These are phyloP conservation scores for Phymatocera aterrima DNA, from an alignment of 2,888 invertebrate genomes.

Conservation along the genomic window DNA sequence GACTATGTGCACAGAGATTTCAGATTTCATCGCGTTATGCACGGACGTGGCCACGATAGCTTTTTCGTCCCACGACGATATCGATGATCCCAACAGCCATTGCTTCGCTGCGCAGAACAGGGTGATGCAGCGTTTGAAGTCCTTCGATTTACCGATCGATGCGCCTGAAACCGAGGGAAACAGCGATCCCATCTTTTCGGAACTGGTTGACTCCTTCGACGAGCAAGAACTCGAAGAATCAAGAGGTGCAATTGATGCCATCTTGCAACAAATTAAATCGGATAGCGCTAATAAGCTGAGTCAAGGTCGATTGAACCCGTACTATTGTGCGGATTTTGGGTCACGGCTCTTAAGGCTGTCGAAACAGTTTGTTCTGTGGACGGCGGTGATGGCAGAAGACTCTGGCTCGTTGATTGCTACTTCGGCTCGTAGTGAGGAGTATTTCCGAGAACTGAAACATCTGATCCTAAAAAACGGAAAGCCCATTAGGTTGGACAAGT, in stretches of 20 bases:
- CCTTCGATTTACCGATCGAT: not conserved
- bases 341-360: constrained; percentile 33
- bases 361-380: constrained; percentile 47
- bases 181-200: not conserved
- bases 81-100: constrained; percentile 31
- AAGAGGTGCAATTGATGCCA: constrained; percentile 20
- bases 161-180: not conserved
- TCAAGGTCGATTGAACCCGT: constrained; percentile 47
- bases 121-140: constrained; percentile 38
- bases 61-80: constrained; percentile 42
- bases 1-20: constrained; percentile 39
- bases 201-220: not conserved
- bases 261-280: constrained; percentile 32
- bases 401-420: constrained; percentile 33
- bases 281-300: constrained; percentile 34
- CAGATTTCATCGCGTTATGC: constrained; percentile 35
- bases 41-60: constrained; percentile 44
- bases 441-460: constrained; percentile 46
- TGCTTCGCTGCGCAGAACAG: constrained; percentile 49
- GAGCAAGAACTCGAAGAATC: not conserved
- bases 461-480: constrained; percentile 43
- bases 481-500: constrained; percentile 49
- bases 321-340: constrained; percentile 42
- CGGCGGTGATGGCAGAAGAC: constrained; percentile 39
- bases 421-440: constrained; percentile 48